phyloP scores from a whole-genome alignment of 2,113 vertebrate species.

The Indicator maculatus region DNA sequence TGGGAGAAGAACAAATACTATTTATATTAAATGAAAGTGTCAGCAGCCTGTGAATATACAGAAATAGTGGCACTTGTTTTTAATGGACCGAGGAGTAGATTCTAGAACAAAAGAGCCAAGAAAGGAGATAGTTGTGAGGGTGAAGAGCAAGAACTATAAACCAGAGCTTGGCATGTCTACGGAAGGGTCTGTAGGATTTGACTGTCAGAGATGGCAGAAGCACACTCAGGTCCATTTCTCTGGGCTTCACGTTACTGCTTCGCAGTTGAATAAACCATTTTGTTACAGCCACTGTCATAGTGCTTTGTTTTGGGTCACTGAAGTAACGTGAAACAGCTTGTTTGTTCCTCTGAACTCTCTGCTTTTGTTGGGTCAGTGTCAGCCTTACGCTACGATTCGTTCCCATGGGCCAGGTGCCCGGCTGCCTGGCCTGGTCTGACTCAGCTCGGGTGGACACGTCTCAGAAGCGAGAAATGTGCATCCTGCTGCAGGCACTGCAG shows the following conservation, averaged over 20 bases:
- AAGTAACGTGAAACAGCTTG: not conserved
- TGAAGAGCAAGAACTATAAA: not conserved
- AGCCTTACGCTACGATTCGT: rapidly evolving
- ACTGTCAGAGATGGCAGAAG: not conserved
- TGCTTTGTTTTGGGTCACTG: not conserved
- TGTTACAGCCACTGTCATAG: not conserved
- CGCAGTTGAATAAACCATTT: not conserved
- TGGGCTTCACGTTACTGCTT: not conserved
- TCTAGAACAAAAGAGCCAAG: not conserved
- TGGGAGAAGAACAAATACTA: not conserved
- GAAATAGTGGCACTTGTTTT: not conserved
- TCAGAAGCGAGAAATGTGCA: not conserved
- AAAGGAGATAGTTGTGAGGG: not conserved
- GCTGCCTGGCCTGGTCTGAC: not conserved
- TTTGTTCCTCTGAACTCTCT: not conserved
- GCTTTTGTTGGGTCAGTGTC: not conserved
- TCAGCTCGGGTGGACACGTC: rapidly evolving
- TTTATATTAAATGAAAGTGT: not conserved
- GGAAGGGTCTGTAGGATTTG: not conserved
- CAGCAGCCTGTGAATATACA: not conserved
- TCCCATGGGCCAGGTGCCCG: not conserved
- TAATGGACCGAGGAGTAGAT: not conserved
- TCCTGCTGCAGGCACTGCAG: not conserved
- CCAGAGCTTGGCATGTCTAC: not conserved
- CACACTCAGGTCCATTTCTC: not conserved